phyloP scores from a whole-genome alignment of 2,888 invertebrate species.

The Caenorhabditis sp. region DNA sequence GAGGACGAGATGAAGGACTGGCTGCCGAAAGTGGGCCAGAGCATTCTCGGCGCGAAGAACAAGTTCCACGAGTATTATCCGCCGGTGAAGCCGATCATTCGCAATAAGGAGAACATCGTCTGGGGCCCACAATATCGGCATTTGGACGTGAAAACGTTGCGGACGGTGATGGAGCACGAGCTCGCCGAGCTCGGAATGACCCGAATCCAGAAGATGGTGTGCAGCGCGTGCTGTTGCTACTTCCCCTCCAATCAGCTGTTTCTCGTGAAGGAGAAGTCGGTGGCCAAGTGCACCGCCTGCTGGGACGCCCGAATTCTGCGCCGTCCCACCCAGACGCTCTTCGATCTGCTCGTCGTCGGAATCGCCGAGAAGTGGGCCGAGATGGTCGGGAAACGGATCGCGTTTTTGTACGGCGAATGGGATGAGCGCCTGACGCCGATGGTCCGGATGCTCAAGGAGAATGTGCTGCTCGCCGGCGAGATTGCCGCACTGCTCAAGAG shows the following conservation, averaged over 20 bases:
- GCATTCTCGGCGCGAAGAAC: not conserved
- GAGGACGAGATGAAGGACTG: slow-evolving; percentile 15
- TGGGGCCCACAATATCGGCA: slow-evolving; percentile 6
- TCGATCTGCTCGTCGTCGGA: not conserved
- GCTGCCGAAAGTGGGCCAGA: slow-evolving; percentile 11
- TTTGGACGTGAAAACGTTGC: slow-evolving; percentile 15
- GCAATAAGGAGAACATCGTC: slow-evolving; percentile 14
- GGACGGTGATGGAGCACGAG: slow-evolving; percentile 30
- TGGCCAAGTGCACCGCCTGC: slow-evolving; percentile 6
- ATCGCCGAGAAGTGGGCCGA: slow-evolving; percentile 33
- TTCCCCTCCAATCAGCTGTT: slow-evolving; percentile 21
- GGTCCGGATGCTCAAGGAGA: slow-evolving; percentile 26
- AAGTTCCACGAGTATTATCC: slow-evolving; percentile 10
- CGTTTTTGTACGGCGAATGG: slow-evolving; percentile 35
- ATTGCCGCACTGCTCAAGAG: slow-evolving; percentile 10
- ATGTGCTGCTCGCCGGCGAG: slow-evolving; percentile 26
- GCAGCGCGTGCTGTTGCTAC: slow-evolving; percentile 1
- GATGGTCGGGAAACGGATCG: slow-evolving; percentile 18
- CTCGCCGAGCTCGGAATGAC: slow-evolving; percentile 22
- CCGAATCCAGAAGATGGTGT: slow-evolving; percentile 12
- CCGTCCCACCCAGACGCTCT: not conserved
- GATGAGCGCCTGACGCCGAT: slow-evolving; percentile 32
- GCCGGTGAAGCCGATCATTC: slow-evolving; percentile 7
- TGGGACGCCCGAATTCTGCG: not conserved
- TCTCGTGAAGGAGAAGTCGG: not conserved